Percentiles rank a stretch among this genome's conserved stretches.
These are phyloP conservation scores for Cryptocephalus moraei DNA, from an alignment of 2,888 invertebrate species.

Conservation along the genomic window DNA sequence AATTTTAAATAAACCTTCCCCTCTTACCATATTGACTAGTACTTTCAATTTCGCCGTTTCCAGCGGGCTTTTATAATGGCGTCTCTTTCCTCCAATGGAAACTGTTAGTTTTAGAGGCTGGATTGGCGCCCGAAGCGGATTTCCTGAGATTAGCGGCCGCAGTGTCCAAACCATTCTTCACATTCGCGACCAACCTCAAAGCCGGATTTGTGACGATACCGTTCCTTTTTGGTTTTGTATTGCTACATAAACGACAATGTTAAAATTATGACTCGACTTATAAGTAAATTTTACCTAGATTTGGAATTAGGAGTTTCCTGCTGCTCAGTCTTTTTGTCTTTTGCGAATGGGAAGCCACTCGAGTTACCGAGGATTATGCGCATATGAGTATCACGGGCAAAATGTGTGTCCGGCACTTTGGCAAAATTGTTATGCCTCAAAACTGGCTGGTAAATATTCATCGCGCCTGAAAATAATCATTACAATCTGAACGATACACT, in stretches of 20 bases:
- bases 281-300: constrained; percentile 20
- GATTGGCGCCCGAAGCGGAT: constrained; percentile 49
- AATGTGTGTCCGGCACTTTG: constrained; percentile 63
- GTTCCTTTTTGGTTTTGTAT: constrained; percentile 62
- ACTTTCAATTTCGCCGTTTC: constrained; percentile 10
- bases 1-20: background rate
- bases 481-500: background rate
- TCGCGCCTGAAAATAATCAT: constrained; percentile 24
- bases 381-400: constrained; percentile 87
- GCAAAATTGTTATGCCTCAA: constrained; percentile 36
- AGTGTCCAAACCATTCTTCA: constrained; percentile 59
- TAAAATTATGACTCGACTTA: background rate
- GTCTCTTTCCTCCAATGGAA: constrained; percentile 82
- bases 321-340: constrained; percentile 27
- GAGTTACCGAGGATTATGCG: constrained; percentile 60
- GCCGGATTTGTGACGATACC: constrained; percentile 82
- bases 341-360: constrained; percentile 23
- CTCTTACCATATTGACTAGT: constrained; percentile 27
- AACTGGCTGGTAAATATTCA: constrained; percentile 39
- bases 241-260: constrained; percentile 12
- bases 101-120: constrained; percentile 60
- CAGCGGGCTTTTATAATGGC: constrained; percentile 42
- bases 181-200: constrained; percentile 68
- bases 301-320: constrained; percentile 23
- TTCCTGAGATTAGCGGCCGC: constrained; percentile 53